Evolutionary conservation across 2,113 vertebrate species (phyloP), one percentile per base, ranked within the genome.

Genomic region (Ciconia stormi): DNA sequence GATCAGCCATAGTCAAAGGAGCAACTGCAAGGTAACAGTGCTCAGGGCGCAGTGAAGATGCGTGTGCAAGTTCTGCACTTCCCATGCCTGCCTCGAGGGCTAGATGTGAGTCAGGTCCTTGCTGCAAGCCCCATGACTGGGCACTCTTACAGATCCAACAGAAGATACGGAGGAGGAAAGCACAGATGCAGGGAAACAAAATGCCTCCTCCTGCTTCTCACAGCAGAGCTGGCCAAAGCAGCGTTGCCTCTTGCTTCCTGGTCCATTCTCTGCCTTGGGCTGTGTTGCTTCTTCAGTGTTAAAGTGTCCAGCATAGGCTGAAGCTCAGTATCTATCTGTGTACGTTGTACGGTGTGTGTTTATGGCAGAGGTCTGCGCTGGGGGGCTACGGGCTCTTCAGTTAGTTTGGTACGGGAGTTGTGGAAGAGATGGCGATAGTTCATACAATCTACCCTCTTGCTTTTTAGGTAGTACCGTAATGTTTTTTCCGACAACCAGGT

Each of bases 301-400:
- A 17, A 82, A 74, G 36, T 49, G 44, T 82, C 67, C 67, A 26
- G 55, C 70, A 25, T 20, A 87, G 61, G 66, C 44, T 25, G n/a
- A 90, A 90, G 62, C 18, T 59, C 1, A 16, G 46, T 53, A 29
- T 74, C 80, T 44, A 10, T 44, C 65, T 42, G 46, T 29, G 34
- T 27, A 22, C 3, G 0, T 27, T 61, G 58, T 10, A 46, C 0
- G 0, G 6, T 72, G 40, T 67, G 12, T 32, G 23, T 74, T 73
- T 58, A 71, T 42, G 73, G 59, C 52, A 91, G 82, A 53, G 47
- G 53, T 71, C 42, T 71, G n/a, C 3, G 1, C 0, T 53, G 13
- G 13, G 29, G 17, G 25, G 1, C 38, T 87, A 13, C 5, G 5
- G 32, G 13, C 20, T 40, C 55, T 83, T 50, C 2, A 82, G 16